phyloP scores from a whole-genome alignment of 2,888 invertebrate species.

The Endotricha flammealis region DNA sequence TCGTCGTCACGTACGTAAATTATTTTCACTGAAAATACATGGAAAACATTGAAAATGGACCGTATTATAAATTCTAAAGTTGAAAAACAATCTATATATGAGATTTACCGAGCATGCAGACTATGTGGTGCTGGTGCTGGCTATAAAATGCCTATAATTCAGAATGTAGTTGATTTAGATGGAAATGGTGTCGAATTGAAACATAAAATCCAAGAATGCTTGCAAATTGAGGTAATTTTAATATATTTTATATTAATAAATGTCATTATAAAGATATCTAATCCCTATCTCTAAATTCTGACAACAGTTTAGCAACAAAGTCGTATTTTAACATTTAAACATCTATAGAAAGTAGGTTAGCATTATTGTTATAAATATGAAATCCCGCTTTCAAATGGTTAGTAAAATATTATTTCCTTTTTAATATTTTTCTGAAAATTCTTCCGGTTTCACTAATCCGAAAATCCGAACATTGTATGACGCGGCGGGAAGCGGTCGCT shows the following conservation, averaged over 20 bases:
- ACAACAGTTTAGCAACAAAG: no score
- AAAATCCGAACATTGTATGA: no score
- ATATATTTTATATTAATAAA: constrained; percentile 14
- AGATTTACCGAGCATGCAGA: constrained; percentile 68
- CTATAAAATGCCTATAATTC: constrained; percentile 74
- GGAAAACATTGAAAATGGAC: constrained; percentile 40
- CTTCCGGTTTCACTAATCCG: no score
- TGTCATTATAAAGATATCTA: no score
- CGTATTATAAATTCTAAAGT: constrained; percentile 37
- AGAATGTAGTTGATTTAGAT: constrained; percentile 49
- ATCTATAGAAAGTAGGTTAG: no score
- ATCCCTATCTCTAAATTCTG: no score
- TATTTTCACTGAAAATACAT: constrained; percentile 13
- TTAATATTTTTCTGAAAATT: no score
- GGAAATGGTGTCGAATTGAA: constrained; percentile 48
- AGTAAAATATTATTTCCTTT: no score
- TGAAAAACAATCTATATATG: constrained; percentile 58
- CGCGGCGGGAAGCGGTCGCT: no score
- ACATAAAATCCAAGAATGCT: constrained; percentile 65
- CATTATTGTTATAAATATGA: no score
- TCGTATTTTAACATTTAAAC: no score
- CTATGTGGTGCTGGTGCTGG: constrained; percentile 69
- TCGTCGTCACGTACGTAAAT: constrained; percentile 17
- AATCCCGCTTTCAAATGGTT: no score
- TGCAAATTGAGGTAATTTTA: constrained; percentile 60